Evolutionary conservation across 1,140 invertebrate genomes (phyloP).

Genomic region (Leptopilina clavipes): DNA sequence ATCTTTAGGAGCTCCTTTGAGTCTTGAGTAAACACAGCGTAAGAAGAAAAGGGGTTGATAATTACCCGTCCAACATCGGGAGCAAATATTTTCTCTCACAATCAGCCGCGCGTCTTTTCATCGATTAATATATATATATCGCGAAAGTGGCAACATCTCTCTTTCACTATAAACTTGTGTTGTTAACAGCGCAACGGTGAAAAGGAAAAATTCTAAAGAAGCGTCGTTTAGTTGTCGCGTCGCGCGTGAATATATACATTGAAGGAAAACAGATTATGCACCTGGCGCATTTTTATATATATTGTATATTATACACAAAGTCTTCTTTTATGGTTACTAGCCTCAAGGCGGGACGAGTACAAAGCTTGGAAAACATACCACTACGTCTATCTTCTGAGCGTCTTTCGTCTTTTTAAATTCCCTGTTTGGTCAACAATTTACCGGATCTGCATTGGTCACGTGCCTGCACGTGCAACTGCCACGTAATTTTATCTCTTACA

Average conservation of each 20-base stretch:
- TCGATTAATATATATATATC: not conserved
- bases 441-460: constrained; percentile 37
- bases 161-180: not conserved
- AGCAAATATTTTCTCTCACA: constrained; percentile 24
- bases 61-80: not conserved
- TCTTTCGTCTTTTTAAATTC: constrained; percentile 35
- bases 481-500: constrained; percentile 21
- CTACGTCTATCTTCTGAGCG: constrained; percentile 24
- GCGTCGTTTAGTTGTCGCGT: not conserved
- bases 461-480: constrained; percentile 37
- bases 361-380: constrained; percentile 35
- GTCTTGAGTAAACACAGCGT: not conserved
- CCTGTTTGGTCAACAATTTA: constrained; percentile 46
- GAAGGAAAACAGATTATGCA: constrained; percentile 23
- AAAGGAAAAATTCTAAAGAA: not conserved
- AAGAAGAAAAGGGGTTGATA: constrained; percentile 1
- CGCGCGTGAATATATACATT: not conserved
- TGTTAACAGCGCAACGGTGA: not conserved
- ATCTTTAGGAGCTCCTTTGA: not conserved
- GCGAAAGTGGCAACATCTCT: not conserved
- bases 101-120: not conserved
- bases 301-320: not conserved
- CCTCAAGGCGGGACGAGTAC: not conserved
- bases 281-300: constrained; percentile 22
- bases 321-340: not conserved